Base-by-base conservation (phyloP, 2,113 vertebrate species). In the Cheilinus undulatus region DNA sequence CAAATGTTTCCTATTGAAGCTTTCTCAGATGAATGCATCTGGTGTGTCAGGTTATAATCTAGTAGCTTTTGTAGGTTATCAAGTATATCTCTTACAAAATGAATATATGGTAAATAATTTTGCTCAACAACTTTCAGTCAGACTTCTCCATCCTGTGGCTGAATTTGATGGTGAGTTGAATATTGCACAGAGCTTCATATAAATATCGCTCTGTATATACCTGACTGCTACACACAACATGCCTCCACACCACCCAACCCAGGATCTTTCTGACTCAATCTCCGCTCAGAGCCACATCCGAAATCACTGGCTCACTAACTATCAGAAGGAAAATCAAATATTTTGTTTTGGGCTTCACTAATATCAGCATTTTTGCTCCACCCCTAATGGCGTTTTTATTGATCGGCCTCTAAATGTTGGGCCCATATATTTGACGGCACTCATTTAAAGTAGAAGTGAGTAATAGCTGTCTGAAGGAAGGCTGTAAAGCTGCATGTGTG, bases 351-450 rank as follows among this genome's bases (percentile, higher is more conserved):
- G 94, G 95, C 94, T 95, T 94, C 95, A 95, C 96, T 96, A 97
- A 98, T 97, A 97, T 96, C 95, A 97, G 95, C 95, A 93, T 95
- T 95, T 96, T 96, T 96, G 95, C 95, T 94, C 94, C 94, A 93
- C 94, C 94, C 94, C 95, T 98, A 98, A 98, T 96, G 95, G 95
- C 94, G 94, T 96, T 98, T 97, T 96, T 96, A 98, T 98, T 97
- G 96, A 97, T 97, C 95, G 90, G 90, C 88, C 89, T 93, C 94
- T 96, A 97, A 97, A 97, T 97, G 96, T 95, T 91, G 93, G 94
- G 93, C 93, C 94, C 95, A 95, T 96, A 96, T 98, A 98, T 97
- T 96, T 96, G 95, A 97, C 96, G 95, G 93, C 92, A 91, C 95
- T 96, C 95, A 96, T 97, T 97, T 97, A 95, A 97, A 97, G 95